Conservation (phyloP, 2,888 invertebrate species). For the Cybosia mesomella region DNA sequence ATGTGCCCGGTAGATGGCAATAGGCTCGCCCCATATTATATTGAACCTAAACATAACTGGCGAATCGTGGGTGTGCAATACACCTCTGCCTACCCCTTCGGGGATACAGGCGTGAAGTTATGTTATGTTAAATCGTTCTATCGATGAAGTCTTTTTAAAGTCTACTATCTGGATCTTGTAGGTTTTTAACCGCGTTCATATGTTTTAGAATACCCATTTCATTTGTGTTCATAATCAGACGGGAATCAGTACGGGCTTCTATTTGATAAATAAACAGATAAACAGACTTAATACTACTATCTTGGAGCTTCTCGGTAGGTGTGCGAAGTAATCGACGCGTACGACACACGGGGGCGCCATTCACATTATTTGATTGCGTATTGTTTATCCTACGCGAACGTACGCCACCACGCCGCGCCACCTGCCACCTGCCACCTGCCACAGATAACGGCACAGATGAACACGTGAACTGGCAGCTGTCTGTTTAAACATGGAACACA, state of each 20-base stretch:
- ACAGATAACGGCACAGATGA: not conserved
- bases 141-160: no score
- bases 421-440: not conserved
- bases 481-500: not conserved
- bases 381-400: not conserved
- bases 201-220: no score
- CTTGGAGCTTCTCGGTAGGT: not conserved
- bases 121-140: no score
- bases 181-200: no score
- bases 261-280: not conserved
- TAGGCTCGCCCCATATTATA: no score
- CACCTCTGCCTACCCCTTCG: no score
- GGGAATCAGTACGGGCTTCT: not conserved
- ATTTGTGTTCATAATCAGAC: not conserved
- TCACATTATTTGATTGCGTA: not conserved
- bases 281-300: not conserved
- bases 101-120: no score
- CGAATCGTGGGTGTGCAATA: no score
- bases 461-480: not conserved
- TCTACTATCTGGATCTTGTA: no score
- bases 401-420: not conserved
- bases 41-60: no score
- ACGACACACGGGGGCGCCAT: not conserved
- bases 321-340: conserved; percentile 5
- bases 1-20: no score